Evolutionary conservation across 2,888 invertebrate species (phyloP).

Genomic region (Unio pictorum): DNA sequence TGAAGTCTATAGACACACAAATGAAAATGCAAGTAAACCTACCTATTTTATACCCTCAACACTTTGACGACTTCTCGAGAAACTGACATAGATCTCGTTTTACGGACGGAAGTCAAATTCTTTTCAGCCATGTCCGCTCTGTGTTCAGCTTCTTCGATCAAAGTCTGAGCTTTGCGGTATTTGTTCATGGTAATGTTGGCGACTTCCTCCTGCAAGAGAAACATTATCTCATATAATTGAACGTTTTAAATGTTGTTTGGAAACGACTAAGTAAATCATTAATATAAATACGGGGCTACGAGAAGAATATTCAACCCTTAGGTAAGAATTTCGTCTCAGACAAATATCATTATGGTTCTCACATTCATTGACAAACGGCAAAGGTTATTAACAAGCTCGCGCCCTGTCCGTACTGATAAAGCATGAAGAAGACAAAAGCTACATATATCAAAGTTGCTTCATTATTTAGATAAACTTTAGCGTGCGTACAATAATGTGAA

Average conservation of each 20-base stretch:
- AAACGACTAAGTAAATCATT: not conserved
- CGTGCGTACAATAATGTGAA: no score
- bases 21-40: not conserved
- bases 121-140: constrained; percentile 70
- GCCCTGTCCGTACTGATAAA: no score
- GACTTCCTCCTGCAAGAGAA: constrained; percentile 68
- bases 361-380: no score
- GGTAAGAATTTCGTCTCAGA: no score
- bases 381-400: no score
- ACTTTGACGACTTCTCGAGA: constrained; percentile 66
- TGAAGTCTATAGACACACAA: not conserved
- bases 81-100: constrained; percentile 69
- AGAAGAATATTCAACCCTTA: no score
- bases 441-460: no score
- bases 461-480: no score
- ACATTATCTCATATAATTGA: not conserved
- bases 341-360: no score
- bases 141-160: constrained; percentile 70
- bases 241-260: no score
- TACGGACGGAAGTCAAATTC: constrained; percentile 61
- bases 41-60: constrained; percentile 49
- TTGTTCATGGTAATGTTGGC: constrained; percentile 71
- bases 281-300: no score
- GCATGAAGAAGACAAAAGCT: no score
- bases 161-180: constrained; percentile 70